Conservation (phyloP, 1,140 invertebrate genomes). For the Cydia pomonella region DNA sequence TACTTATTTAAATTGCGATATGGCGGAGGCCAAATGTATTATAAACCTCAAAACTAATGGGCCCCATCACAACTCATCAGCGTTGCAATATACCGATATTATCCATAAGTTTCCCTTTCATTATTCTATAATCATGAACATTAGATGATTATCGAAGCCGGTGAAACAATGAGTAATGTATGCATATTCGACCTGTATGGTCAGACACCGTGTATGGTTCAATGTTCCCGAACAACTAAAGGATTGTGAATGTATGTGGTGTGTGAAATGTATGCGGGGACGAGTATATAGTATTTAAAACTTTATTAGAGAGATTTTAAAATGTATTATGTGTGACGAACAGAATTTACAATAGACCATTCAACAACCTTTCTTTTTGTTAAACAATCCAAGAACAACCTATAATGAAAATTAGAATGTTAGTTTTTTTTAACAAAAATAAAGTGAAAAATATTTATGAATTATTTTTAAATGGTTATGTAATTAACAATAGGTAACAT, state of each 20-base stretch:
- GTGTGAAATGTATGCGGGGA: not conserved
- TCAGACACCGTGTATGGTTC: constrained; percentile 40
- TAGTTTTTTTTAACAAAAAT: too few species aligned
- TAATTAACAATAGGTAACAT: too few species aligned
- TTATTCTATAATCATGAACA: constrained; percentile 34
- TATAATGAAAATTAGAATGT: too few species aligned
- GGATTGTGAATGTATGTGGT: not conserved
- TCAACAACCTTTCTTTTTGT: too few species aligned
- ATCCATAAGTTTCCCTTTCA: constrained; percentile 42
- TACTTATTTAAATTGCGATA: constrained; percentile 21
- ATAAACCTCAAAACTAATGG: constrained; percentile 31
- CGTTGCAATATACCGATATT: constrained; percentile 15
- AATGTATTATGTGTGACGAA: too few species aligned
- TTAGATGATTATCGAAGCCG: constrained; percentile 43
- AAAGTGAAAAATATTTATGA: too few species aligned
- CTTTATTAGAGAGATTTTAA: too few species aligned
- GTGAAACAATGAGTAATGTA: constrained; percentile 47
- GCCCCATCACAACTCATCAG: constrained; percentile 3
- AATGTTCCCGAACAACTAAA: constrained; percentile 7
- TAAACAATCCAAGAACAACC: too few species aligned
- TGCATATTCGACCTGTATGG: constrained; percentile 41
- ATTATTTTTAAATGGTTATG: too few species aligned
- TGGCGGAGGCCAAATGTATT: constrained; percentile 14
- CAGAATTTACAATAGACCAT: too few species aligned
- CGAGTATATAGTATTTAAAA: not conserved